Evolutionary conservation across 2,113 vertebrate genomes (phyloP), one percentile per base, ranked within the genome.

Genomic region (Proteles cristata): DNA sequence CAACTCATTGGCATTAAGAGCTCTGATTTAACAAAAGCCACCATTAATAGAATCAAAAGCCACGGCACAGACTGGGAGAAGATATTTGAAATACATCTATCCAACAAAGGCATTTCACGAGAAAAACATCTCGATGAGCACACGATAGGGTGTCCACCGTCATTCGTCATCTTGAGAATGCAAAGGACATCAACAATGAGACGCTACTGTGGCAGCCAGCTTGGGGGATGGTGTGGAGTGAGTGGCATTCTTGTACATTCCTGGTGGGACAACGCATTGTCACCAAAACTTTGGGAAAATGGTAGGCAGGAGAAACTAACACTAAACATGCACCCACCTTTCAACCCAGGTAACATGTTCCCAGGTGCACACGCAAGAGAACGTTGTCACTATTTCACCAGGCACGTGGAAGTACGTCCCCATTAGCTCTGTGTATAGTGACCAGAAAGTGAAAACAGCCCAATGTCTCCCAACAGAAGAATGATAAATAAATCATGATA

Each of bases 201-300:
- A 77, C 26, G 6, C 23, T 21, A 25, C 28, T n/a, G 4, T 26
- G 33, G 4, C 25, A 10, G 6, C 12, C 50, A 68, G 10, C 33
- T 23, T 9, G 26, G 8, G 12, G 31, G 1, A 31, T 15, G 12
- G 25, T 10, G 35, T 0, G 26, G 2, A 35, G 5, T 26, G 43
- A n/a, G 39, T 2, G n/a, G 26, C 11, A 1, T 4, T 28, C 43
- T 80, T 6, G 0, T 25, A 1, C 25, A n/a, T 15, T 39, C 94
- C 69, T 65, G 33, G 15, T 10, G 33, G 31, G 16, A 39, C 35
- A 3, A 45, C 8, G n/a, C 1, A 66, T 35, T 25, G 19, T 80
- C 35, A 50, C 17, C 35, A 73, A 74, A 53, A 31, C 11, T 63
- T 50, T 65, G 33, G 17, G 48, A 77, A 94, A 58, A 58, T 7